phyloP scores from a whole-genome alignment of 2,888 invertebrate genomes.

The Brachyptera risi region DNA sequence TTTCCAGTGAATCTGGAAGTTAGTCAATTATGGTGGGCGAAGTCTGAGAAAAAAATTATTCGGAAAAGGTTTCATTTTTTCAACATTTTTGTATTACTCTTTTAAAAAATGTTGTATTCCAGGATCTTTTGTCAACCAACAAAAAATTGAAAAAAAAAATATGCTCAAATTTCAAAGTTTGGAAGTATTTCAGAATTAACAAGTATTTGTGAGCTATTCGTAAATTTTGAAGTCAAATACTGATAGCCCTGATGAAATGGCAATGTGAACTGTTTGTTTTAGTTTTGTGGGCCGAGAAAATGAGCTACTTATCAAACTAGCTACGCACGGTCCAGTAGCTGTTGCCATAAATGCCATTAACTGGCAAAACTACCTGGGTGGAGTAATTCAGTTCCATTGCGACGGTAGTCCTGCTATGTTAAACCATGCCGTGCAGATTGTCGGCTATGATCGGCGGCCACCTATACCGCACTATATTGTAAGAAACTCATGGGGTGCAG shows the following conservation, averaged over 20 bases:
- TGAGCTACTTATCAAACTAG: constrained; percentile 55
- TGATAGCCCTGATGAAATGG: background rate
- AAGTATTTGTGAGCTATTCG: too few species aligned
- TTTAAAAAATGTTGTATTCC: too few species aligned
- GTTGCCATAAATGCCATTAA: constrained; percentile 77
- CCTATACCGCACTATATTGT: constrained; percentile 76
- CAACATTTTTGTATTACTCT: too few species aligned
- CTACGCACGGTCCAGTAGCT: constrained; percentile 70
- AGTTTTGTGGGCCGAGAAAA: constrained; percentile 65
- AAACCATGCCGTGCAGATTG: constrained; percentile 81
- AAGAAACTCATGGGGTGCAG: constrained; percentile 78
- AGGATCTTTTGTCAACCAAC: too few species aligned
- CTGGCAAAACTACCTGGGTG: constrained; percentile 84
- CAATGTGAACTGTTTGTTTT: constrained; percentile 32
- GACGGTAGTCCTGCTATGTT: constrained; percentile 53
- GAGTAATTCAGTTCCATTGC: constrained; percentile 79
- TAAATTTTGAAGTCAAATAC: background rate
- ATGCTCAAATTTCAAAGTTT: too few species aligned
- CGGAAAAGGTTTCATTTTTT: too few species aligned
- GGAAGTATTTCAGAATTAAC: background rate
- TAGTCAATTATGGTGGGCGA: too few species aligned
- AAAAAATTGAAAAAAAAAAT: too few species aligned
- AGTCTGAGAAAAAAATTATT: too few species aligned
- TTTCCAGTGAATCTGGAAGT: too few species aligned
- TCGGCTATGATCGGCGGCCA: constrained; percentile 73